These are phyloP conservation scores for Acanthosepion pharaonis DNA, from an alignment of 2,888 invertebrate genomes.

Conservation along the genomic window DNA sequence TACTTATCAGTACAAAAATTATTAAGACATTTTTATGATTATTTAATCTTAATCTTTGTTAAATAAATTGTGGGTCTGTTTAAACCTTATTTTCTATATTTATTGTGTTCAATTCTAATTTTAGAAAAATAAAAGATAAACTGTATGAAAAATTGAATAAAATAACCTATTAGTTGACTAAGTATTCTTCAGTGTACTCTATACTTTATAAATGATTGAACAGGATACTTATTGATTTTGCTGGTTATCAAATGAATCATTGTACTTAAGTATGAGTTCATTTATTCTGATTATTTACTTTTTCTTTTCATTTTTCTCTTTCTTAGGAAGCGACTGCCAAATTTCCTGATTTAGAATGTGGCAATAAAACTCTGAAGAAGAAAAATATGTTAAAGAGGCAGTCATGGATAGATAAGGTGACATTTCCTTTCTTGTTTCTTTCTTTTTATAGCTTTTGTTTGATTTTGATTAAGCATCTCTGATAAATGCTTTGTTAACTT, in stretches of 20 bases:
- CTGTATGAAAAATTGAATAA: no score
- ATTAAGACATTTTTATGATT: no score
- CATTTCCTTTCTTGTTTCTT: slow-evolving; percentile 37
- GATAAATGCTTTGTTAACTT: not conserved
- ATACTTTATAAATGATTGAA: not conserved
- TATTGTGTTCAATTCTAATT: no score
- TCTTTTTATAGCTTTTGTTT: not conserved
- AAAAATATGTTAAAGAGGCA: slow-evolving; percentile 66
- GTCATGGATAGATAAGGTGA: slow-evolving; percentile 71
- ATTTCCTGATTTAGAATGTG: slow-evolving; percentile 83
- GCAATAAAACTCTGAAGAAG: slow-evolving; percentile 66
- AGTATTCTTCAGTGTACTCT: no score
- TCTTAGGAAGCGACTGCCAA: slow-evolving; percentile 90
- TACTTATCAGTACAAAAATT: no score
- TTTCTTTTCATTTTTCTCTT: slow-evolving; percentile 37
- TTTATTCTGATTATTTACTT: not conserved
- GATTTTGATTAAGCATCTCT: not conserved
- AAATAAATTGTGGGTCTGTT: no score
- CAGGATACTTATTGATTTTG: not conserved
- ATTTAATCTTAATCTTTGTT: no score
- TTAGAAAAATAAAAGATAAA: no score
- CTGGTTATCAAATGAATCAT: not conserved
- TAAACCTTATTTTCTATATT: no score
- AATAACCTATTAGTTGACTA: no score
- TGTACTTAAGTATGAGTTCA: not conserved